phyloP scores from a whole-genome alignment of 1,140 invertebrate genomes.

The Hyphantria cunea region DNA sequence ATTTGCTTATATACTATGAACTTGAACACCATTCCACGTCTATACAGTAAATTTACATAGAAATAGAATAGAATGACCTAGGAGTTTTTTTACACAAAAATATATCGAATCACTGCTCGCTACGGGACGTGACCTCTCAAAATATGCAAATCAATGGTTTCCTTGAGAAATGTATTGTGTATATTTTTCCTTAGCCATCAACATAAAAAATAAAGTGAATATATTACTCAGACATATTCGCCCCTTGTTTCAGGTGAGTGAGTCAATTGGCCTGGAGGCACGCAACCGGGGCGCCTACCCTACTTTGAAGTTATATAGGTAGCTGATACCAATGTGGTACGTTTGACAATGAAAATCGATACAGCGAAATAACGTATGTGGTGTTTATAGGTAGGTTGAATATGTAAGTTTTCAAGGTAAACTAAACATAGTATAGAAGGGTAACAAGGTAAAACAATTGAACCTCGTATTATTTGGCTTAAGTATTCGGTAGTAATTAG shows the following conservation, averaged over 20 bases:
- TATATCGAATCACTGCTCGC: conserved; percentile 13
- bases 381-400: background rate
- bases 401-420: background rate
- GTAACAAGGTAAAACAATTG: background rate
- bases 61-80: conserved; percentile 4
- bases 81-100: conserved; percentile 5
- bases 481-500: background rate
- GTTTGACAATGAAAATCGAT: conserved; percentile 28
- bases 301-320: conserved; percentile 16
- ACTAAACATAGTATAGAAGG: background rate
- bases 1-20: background rate
- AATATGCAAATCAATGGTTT: conserved; percentile 20
- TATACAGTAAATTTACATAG: conserved; percentile 12
- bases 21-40: too few relatives aligned
- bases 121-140: conserved; percentile 18
- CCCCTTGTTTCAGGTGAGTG: conserved; percentile 64
- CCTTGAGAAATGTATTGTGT: conserved; percentile 20
- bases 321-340: background rate
- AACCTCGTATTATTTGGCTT: background rate
- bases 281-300: conserved; percentile 39
- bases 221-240: conserved; percentile 38
- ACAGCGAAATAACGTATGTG: background rate
- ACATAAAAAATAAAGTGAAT: conserved; percentile 37
- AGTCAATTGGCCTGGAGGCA: conserved; percentile 38
- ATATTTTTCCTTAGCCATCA: conserved; percentile 13